Conservation (phyloP, 2,888 invertebrate species). For the Ommatoiulus sabulosus region DNA sequence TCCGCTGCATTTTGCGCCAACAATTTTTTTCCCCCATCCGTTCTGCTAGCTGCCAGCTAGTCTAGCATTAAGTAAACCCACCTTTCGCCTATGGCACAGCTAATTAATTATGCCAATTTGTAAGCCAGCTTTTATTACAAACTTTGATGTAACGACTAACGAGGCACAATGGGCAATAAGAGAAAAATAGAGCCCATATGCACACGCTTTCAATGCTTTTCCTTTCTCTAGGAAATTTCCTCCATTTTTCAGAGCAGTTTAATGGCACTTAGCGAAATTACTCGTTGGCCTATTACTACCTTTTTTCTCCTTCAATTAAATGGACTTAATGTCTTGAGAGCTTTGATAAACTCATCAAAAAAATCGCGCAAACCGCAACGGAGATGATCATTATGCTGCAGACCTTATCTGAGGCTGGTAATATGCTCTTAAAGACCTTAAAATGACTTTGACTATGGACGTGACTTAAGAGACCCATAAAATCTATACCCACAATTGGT, state of each 20-base stretch:
- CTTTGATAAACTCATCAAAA: slow-evolving; percentile 20
- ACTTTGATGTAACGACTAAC: neutral
- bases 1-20: neutral
- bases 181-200: too few species aligned
- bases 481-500: too few species aligned
- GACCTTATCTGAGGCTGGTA: slow-evolving; percentile 2
- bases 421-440: slow-evolving; percentile 24
- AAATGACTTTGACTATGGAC: neutral
- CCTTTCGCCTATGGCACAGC: neutral
- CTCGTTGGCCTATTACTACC: slow-evolving; percentile 30
- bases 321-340: slow-evolving; percentile 40
- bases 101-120: slow-evolving; percentile 36
- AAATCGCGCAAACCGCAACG: neutral
- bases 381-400: neutral
- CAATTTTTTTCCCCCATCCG: neutral
- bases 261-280: slow-evolving; percentile 35
- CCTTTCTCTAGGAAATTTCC: neutral
- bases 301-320: slow-evolving; percentile 34
- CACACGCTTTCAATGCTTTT: neutral
- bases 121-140: neutral
- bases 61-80: neutral
- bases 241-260: neutral
- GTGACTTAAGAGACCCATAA: neutral
- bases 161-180: slow-evolving; percentile 11
- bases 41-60: neutral